Evolutionary conservation across 2,113 vertebrate genomes (phyloP), one percentile per base, ranked within the genome.

Genomic region (Sakesphorus luctuosus): DNA sequence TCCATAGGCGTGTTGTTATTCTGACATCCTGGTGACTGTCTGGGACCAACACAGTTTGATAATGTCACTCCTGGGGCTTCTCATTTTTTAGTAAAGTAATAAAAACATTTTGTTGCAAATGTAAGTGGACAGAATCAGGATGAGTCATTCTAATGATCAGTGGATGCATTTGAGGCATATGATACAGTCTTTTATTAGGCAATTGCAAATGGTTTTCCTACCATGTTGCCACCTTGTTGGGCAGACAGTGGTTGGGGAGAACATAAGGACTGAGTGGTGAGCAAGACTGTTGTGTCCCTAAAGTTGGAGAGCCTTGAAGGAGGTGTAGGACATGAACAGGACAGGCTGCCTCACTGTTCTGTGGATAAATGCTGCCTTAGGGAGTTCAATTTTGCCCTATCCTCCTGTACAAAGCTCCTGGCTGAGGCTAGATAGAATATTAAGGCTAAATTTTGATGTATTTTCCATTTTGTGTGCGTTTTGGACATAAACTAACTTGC

Each of bases 161-260:
- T 38, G 50, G 1, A 2, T 31, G 17, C n/a, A 18, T 15, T 77
- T 68, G 23, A 31, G 61, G 67, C n/a, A 18, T 67, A 28, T 43
- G 29, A 73, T 68, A 28, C 1, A 58, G 35, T 5, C 61, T 72
- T 84, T 72, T 49, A 29, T 40, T 65, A 59, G 52, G 36, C 65
- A n/a, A 20, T 11, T 47, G n/a, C n/a, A 49, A 19, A 19, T 52
- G 72, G 29, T 56, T 78, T 73, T 78, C 35, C 16, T 38, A 16
- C 6, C 28, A 18, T 23, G 1, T 47, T 31, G n/a, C 44, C 0
- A 5, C 36, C 61, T 80, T 1, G 0, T 40, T 84, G 68, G 29
- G 29, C 49, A 36, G 65, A 33, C 8, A 19, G 52, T 26, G 28
- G 19, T 66, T 53, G 50, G 40, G 33, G 58, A 80, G 17, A 61